Base-by-base conservation (phyloP, 2,797 vertebrate genomes). In the Coccyzus lansbergi region DNA sequence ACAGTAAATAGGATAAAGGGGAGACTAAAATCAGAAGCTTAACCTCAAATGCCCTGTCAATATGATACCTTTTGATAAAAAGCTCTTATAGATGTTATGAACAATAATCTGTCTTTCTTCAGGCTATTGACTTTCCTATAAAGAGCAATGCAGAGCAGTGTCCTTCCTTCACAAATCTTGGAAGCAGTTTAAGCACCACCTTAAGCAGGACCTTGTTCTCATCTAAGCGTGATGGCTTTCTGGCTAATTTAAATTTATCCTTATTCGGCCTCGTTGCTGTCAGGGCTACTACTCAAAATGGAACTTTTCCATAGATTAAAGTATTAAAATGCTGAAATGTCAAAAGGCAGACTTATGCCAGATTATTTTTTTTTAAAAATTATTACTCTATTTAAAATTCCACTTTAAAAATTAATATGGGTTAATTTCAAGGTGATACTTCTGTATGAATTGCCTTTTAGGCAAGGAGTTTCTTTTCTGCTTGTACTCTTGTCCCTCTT, bases 91-190 rank as follows among this genome's bases (percentile, higher is more conserved):
- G 67, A 28, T 34, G 29, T 79, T 42, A 53, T 2, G n/a, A 84
- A 86, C 69, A 86, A 67, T 34, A 69, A 96, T 82, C 38, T 42
- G 3, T 91, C 88, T 92, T 70, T 93, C 77, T 95, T 65, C 67
- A 88, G 94, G 83, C 86, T 92, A 59, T 86, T 93, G 87, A 83
- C 86, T 90, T 90, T 83, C 33, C 59, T 53, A 22, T 24, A 63
- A 72, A 88, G 60, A 93, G 10, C 77, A 69, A 72, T 33, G 55
- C 53, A 71, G 53, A 83, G 8, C 55, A 36, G 26, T 63, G 92
- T 90, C 80, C 63, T 91, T 95, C 80, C 53, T 84, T 74, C 58
- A 49, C 90, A 70, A 88, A 53, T 46, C 44, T 10, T 49, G 31
- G 85, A 78, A 70, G 55, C 65, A 56, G 71, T 68, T 85, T 92